Evolutionary conservation across 2,888 invertebrate species (phyloP), one percentile per base, ranked within the genome.

Genomic region (Polietes domitor): DNA sequence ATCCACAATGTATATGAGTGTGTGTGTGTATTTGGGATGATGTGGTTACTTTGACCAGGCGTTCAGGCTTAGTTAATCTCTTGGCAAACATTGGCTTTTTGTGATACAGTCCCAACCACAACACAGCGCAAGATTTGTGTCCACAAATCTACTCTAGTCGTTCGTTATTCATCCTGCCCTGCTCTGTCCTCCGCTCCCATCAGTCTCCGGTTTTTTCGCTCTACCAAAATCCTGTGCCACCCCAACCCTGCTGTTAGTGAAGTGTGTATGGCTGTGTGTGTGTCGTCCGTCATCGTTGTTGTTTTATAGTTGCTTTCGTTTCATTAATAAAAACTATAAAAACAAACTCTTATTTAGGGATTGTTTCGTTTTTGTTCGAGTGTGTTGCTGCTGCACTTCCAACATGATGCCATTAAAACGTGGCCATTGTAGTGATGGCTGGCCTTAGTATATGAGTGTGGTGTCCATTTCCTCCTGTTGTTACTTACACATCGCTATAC

Each of bases 51-150:
- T 83, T 83, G 70, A 72, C 68, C 73, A 79, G 70, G 83, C 83
- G 83, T 80, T 83, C 83, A 74, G 73, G 83, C 79, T 80, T 70
- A 73, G 72, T 82, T 85, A 85, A 85, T 82, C 81, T 85, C 53
- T 50, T 72, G 63, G 61, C 84, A 84, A 82, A 78, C 81, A 82
- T 79, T 82, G 68, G 55, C 61, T 77, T 79, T 78, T 73, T 77
- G 68, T 76, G 53, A 50, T 74, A 77, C 77, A 70, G 24, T 71
- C 37, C 15, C 50, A 63, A 80, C 83, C 83, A 74, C 79, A 83
- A 80, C 70, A 63, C 53, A 53, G 28, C 58, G 68, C 73, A 83
- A 80, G 77, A 83, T 83, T 80, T 80, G 77, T 74, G 70, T 77
- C 55, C 70, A 70, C 77, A 77, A 83, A 83, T 83, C 50, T 63